Conservation (phyloP, 2,888 invertebrate genomes). For the Coenonympha glycerion region DNA sequence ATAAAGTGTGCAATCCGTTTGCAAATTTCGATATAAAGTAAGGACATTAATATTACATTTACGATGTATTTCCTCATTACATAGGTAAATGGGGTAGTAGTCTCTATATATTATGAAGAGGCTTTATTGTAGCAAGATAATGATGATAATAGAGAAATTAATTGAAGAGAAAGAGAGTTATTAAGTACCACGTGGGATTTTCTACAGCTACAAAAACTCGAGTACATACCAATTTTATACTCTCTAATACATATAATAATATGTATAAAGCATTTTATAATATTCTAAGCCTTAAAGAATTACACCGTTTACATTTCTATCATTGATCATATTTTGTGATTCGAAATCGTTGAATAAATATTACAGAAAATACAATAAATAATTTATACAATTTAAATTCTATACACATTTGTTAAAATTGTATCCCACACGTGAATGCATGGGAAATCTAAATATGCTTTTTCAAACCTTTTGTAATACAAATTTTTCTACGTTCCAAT, state of each 20-base stretch:
- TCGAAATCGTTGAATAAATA: neutral
- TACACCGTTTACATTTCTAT: neutral
- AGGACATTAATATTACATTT: no score
- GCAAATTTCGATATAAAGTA: neutral
- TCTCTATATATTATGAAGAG: no score
- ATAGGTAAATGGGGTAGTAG: no score
- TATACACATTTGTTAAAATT: slow-evolving; percentile 12
- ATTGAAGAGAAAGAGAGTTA: no score
- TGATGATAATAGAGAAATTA: no score
- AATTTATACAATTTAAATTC: slow-evolving; percentile 14
- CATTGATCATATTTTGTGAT: neutral
- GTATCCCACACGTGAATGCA: slow-evolving; percentile 11
- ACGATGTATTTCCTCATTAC: no score
- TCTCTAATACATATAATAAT: neutral
- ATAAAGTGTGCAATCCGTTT: neutral
- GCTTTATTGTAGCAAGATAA: no score
- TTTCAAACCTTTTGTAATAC: slow-evolving; percentile 3
- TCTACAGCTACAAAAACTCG: neutral
- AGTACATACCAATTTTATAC: neutral
- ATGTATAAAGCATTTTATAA: neutral
- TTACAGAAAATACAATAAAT: neutral
- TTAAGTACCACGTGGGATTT: no score
- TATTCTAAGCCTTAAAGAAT: neutral
- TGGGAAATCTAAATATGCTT: slow-evolving; percentile 1
- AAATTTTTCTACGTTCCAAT: slow-evolving; percentile 1